Base-by-base conservation (phyloP, 2,888 invertebrate genomes). In the Nomada flava region DNA sequence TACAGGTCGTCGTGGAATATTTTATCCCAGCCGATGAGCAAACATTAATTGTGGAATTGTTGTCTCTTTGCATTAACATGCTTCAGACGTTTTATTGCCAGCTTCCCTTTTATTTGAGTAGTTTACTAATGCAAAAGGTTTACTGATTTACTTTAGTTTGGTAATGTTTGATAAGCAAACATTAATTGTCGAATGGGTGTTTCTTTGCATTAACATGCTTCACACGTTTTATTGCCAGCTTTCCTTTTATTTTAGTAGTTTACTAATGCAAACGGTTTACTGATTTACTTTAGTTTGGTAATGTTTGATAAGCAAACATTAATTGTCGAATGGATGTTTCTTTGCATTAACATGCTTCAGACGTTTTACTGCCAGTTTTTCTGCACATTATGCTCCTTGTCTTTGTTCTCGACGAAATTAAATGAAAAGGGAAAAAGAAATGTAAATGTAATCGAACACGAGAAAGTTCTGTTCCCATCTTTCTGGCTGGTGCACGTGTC, bases 1-100 rank as follows among this genome's bases (percentile, higher is more conserved):
- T 23, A 47, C 65, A 26, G 18, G 26, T n/a, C 10, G 52, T 2
- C n/a, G 18, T 15, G 53, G 50, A 18, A 44, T 69, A 69, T 81
- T 81, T 74, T 65, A 73, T 73, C 55, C 79, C 36, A 13, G 63
- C 73, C 44, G 73, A 68, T 70, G 52, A 62, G 11, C 47, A 67
- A 79, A 74, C 70, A 65, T 52, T 18, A 70, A 74, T 75, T 44
- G 26, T 15, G 26, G 52, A 44, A 59, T 57, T 20, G 20, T 20
- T 55, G 42, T 26, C 44, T n/a, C 52, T 15, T 42, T n/a, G 2
- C 13, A 47, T 71, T 15, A 18, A 50, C 50, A 50, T 2, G 42
- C n/a, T 68, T 57, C 9, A 70, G 15, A 18, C 5, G 13, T 57
- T 64, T 71, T 50, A 64, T 42, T 26, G 23, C 5, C 36, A 23